A percentile compares a stretch with the other conserved stretches of the same genome.
Evolutionary conservation across 2,888 invertebrate genomes (phyloP).

Genomic region (Hydrotaea cyrtoneurina): DNA sequence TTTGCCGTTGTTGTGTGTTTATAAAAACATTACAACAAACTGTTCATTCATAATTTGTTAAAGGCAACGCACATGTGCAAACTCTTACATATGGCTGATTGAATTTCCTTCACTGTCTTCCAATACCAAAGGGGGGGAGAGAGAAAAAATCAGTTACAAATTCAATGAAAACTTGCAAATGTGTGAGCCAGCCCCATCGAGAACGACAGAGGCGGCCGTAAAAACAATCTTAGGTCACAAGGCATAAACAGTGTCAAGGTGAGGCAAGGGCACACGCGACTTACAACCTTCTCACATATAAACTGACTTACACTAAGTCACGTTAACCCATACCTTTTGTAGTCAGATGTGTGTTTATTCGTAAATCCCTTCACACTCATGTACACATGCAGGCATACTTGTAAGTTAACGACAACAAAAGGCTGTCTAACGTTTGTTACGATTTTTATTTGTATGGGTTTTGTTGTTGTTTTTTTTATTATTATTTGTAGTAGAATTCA

Average conservation of each 20-base stretch:
- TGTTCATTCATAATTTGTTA: not conserved
- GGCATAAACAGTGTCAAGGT: conserved; percentile 61
- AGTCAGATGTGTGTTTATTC: not conserved
- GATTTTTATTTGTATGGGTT: not conserved
- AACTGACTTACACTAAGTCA: not conserved
- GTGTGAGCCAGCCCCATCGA: conserved; percentile 10
- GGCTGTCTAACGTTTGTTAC: not conserved
- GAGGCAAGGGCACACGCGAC: conserved; percentile 59
- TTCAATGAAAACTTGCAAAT: conserved; percentile 31
- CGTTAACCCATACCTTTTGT: not conserved
- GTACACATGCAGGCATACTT: too few species aligned
- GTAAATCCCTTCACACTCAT: too few species aligned
- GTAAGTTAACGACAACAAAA: not conserved
- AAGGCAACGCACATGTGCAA: not conserved
- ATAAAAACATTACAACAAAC: not conserved
- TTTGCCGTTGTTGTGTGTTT: not conserved
- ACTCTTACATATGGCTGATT: not conserved
- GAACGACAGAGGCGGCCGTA: not conserved
- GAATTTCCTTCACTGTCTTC: not conserved
- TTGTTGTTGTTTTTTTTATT: too few species aligned
- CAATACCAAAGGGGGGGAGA: conserved; percentile 9
- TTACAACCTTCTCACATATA: not conserved
- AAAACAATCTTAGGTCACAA: conserved; percentile 41
- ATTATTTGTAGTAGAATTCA: too few species aligned
- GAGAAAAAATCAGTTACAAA: conserved; percentile 22